Conservation (phyloP, 1,140 invertebrate species). For the Brachionus rubens region DNA sequence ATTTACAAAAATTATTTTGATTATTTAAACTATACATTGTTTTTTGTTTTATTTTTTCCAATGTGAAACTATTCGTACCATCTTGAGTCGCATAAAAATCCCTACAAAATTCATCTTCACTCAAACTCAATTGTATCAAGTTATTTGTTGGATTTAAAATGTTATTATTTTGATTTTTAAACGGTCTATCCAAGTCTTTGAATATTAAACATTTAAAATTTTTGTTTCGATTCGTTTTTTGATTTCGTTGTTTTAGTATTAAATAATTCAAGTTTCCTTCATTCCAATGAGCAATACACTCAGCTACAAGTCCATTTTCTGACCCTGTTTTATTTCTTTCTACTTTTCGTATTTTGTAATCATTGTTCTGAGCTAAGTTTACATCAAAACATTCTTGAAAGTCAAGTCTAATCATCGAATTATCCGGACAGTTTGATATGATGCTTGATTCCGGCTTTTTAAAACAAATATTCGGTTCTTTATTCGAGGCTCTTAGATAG, state of each 20-base stretch:
- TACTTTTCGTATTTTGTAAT: neutral
- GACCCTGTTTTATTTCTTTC: neutral
- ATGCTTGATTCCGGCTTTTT: neutral
- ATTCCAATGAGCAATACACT: conserved; percentile 43
- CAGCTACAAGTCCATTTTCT: neutral
- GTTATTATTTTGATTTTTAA: conserved; percentile 31
- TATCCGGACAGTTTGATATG: conserved; percentile 3
- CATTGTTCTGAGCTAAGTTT: neutral
- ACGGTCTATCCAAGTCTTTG: conserved; percentile 12
- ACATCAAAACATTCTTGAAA: conserved; percentile 10
- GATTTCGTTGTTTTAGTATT: neutral
- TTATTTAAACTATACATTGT: neutral
- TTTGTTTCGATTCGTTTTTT: neutral
- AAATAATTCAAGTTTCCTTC: conserved; percentile 41
- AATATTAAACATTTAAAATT: conserved; percentile 32
- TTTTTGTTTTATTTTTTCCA: neutral
- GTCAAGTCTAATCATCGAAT: conserved; percentile 4
- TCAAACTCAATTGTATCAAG: conserved; percentile 13
- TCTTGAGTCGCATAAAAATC: conserved; percentile 16
- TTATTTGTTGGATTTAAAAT: conserved; percentile 11
- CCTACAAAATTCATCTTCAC: conserved; percentile 35
- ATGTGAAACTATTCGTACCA: conserved; percentile 4
- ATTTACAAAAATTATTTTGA: conserved; percentile 7
- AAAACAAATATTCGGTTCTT: neutral
- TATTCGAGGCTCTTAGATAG: neutral